A percentile compares a stretch with the other conserved stretches of the same genome.
phyloP scores from a whole-genome alignment of 37 sponge, comb jelly and placozoan species.

The Beroe forskalii region DNA sequence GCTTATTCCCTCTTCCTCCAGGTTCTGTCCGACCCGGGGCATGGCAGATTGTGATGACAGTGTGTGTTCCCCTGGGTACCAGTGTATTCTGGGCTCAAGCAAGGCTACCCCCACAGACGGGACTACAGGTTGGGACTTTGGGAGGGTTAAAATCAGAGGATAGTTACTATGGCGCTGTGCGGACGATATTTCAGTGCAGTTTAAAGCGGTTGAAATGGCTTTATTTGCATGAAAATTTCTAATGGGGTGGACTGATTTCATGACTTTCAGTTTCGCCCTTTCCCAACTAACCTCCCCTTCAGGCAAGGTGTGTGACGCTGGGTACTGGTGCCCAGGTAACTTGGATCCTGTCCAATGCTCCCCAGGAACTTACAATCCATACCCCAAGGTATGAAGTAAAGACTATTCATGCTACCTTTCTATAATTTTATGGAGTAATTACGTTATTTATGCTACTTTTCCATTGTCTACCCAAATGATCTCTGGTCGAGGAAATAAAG shows the following conservation, averaged over 20 bases:
- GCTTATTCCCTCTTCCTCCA: no score
- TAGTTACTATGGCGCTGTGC: neutral
- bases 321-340: conserved; percentile 58
- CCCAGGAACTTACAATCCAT: conserved; percentile 16
- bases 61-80: conserved; percentile 42
- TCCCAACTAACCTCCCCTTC: no score
- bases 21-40: neutral
- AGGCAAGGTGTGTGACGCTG: conserved; percentile 44
- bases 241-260: no score
- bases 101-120: conserved; percentile 28
- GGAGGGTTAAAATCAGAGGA: neutral
- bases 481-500: neutral
- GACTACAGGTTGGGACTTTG: conserved; percentile 2
- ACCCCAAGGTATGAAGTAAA: neutral
- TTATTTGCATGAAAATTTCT: no score
- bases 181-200: no score
- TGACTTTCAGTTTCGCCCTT: no score
- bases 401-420: no score
- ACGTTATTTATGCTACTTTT: no score
- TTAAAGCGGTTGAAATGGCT: no score
- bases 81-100: conserved; percentile 24
- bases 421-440: no score
- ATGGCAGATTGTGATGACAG: neutral
- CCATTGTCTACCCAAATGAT: neutral
- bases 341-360: neutral